phyloP scores from a whole-genome alignment of 1,140 invertebrate genomes.

The Meteorus sp. region DNA sequence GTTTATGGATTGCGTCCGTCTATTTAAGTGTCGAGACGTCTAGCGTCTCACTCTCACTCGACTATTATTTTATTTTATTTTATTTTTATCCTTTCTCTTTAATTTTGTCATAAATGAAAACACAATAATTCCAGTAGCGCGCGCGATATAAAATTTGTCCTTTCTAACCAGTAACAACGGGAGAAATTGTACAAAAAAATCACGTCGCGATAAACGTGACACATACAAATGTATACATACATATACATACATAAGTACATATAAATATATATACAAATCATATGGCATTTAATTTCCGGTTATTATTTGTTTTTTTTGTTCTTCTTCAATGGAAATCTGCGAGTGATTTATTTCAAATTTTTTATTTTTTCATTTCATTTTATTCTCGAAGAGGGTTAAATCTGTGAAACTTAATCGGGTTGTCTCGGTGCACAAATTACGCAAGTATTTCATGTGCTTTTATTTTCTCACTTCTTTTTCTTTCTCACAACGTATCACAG shows the following conservation, averaged over 20 bases:
- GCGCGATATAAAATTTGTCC: constrained; percentile 22
- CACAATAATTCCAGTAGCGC: constrained; percentile 29
- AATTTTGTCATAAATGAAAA: too few species aligned
- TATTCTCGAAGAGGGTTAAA: constrained; percentile 38
- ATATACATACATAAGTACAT: too few species aligned
- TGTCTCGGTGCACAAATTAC: constrained; percentile 35
- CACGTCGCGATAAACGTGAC: constrained; percentile 1
- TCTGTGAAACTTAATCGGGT: constrained; percentile 54
- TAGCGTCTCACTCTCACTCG: too few species aligned
- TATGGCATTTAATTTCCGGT: too few species aligned
- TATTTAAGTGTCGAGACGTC: too few species aligned
- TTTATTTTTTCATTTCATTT: constrained; percentile 22
- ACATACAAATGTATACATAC: too few species aligned
- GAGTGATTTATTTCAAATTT: constrained; percentile 23
- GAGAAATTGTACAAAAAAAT: constrained; percentile 46
- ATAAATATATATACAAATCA: too few species aligned
- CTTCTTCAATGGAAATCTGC: constrained; percentile 1
- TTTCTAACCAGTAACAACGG: constrained; percentile 45
- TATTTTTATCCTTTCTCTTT: too few species aligned
- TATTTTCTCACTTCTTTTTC: neutral
- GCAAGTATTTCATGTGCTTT: constrained; percentile 29
- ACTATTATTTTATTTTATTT: too few species aligned
- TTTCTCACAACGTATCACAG: neutral
- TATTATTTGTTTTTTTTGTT: too few species aligned
- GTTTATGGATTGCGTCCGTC: too few species aligned